Base-by-base conservation (phyloP, 2,888 invertebrate species). In the Agonopterix arenella region DNA sequence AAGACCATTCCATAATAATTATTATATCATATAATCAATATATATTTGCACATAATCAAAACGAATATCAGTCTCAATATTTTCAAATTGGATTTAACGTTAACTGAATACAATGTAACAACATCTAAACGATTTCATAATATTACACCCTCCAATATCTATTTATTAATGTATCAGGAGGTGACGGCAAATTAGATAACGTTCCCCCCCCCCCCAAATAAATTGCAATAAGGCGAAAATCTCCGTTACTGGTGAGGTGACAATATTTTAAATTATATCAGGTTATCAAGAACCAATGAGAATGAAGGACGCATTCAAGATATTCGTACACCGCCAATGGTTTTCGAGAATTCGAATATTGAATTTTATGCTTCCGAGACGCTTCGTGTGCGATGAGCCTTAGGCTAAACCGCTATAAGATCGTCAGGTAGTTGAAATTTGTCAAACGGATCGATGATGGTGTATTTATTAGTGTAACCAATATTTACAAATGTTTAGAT, bases 241-340 rank as follows among this genome's bases (percentile, higher is more conserved):
- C 75, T 70, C 64, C 68, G 67, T 58, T 70, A 66, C 45, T 70
- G 49, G 46, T 69, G 73, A 75, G 78, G 76, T 81, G 82, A 82
- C 77, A 84, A 84, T 86, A 84, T 86, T 84, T 28, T 84, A 82
- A 84, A 84, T 84, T 84, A 81, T 75, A 84, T 86, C 81, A 78
- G 64, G 68, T 79, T 78, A 73, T 73, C 69, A 70, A 64, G 72
- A 55, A 64, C 88, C 85, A 85, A 86, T 85, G 63, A 73, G 68
- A 58, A 56, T 56, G 51, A 60, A 57, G 62, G 52, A 57, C 58
- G 52, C 55, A 52, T 54, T 51, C 11, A 40, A 47, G 18, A 42
- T 42, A 48, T 16, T n/a, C 28, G 13, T 37, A 40, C 42, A 40
- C 50, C 40, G 42, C 52, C 52, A 50, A 50, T 53, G 45, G 50